A percentile compares a stretch with the other conserved stretches of the same genome.
phyloP scores from a whole-genome alignment of 2,113 vertebrate genomes.

The Semnornis frantzii region DNA sequence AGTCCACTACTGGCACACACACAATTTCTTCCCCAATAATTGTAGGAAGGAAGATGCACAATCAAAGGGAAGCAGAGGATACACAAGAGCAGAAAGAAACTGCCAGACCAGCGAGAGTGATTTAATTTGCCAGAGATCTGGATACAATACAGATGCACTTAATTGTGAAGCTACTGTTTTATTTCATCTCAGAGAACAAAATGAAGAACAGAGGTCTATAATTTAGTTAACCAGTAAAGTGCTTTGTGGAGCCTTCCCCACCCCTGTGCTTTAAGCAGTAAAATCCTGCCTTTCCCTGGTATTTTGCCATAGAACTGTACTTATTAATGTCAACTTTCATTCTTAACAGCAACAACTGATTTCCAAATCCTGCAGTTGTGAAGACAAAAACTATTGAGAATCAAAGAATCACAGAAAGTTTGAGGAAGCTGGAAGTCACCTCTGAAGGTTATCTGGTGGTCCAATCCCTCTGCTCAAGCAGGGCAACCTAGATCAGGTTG shows the following conservation, averaged over 20 bases:
- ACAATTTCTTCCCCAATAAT: background rate
- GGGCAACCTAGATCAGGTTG: fast-evolving
- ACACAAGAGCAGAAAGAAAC: background rate
- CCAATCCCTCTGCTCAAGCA: background rate
- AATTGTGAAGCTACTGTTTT: background rate
- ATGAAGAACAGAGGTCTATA: background rate
- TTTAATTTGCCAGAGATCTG: conserved; percentile 15
- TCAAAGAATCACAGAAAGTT: background rate
- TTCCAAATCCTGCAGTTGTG: background rate
- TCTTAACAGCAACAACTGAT: background rate
- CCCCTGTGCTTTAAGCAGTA: background rate
- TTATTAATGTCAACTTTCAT: background rate
- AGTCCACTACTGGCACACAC: background rate
- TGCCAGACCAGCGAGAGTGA: background rate
- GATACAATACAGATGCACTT: background rate
- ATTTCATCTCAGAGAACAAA: background rate
- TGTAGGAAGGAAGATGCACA: background rate
- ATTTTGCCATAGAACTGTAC: background rate
- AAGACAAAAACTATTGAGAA: background rate
- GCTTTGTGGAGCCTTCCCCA: fast-evolving
- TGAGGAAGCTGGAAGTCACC: background rate
- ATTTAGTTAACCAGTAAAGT: background rate
- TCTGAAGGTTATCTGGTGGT: background rate
- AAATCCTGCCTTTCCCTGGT: background rate
- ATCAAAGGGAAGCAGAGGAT: background rate